Conservation (phyloP, 2,888 invertebrate species). For the Globia sparganii region DNA sequence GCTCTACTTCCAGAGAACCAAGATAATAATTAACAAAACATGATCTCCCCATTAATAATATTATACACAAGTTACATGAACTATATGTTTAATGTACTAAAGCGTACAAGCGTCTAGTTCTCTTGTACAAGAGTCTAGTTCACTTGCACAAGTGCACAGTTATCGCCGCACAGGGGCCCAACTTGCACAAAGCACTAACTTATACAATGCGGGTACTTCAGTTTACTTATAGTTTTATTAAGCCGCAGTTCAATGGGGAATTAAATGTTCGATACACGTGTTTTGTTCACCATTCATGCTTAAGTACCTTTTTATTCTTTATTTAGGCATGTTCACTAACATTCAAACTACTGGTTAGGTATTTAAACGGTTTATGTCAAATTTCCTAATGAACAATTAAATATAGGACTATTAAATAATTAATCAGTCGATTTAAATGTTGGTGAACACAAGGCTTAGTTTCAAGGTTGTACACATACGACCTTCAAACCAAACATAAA, state of each 20-base stretch:
- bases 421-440: too few relatives aligned
- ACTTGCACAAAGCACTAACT: conserved; percentile 63
- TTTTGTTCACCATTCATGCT: not conserved
- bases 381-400: too few relatives aligned
- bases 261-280: conserved; percentile 21
- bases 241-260: conserved; percentile 23
- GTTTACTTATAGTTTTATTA: conserved; percentile 59
- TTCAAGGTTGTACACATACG: not conserved
- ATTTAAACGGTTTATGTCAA: too few relatives aligned
- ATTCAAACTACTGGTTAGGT: too few relatives aligned
- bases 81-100: conserved; percentile 23
- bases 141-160: conserved; percentile 30
- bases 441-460: too few relatives aligned
- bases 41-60: conserved; percentile 49
- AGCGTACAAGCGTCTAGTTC: conserved; percentile 22
- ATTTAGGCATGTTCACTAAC: too few relatives aligned
- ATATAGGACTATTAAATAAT: too few relatives aligned
- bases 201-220: conserved; percentile 58
- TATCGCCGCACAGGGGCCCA: conserved; percentile 45
- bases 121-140: conserved; percentile 20
- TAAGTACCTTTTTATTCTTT: too few relatives aligned
- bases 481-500: not conserved
- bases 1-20: not conserved
- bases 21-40: conserved; percentile 37
- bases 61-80: conserved; percentile 31